Base-by-base conservation (phyloP, 2,113 vertebrate genomes). In the Lepus americanus region DNA sequence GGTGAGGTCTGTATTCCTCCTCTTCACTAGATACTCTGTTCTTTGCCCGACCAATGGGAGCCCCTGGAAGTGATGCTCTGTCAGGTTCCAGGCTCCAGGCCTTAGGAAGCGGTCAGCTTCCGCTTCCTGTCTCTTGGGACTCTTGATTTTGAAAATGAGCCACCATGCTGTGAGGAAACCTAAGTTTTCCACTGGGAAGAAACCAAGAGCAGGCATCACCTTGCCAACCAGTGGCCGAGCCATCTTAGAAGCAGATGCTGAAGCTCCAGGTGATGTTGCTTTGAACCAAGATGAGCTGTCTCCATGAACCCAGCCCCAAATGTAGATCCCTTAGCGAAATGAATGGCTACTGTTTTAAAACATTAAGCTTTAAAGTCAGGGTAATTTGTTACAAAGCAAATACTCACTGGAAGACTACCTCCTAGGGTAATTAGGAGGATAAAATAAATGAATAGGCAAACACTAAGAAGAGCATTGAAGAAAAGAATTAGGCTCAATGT, bases 61-160 rank as follows among this genome's bases (percentile, higher is more conserved):
- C 19, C 27, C 3, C 6, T 70, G 25, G 25, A 17, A 82, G 23
- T 55, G 27, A 82, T 1, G 23, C 39, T 29, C 25, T 70, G 59
- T 90, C 66, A 59, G n/a, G 67, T 92, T 67, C 73, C 44, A 93
- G 77, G 16, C 33, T 33, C 36, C 61, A 23, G 33, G 5, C 39
- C 64, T 55, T 51, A 83, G 87, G 44, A 82, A 93, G 87, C 53
- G 33, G 39, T 66, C 69, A 92, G 44, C n/a, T 85, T 87, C 67
- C 36, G 61, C 19, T 63, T 92, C 51, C 66, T 39, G 0, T 20
- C 53, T 74, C 87, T 88, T 25, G 31, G 33, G 39, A 59, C 66
- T 55, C 51, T 86, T 53, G 33, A 6, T 77, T 36, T 81, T 29
- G 61, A 84, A 59, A 66, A 7, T 5, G 20, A 73, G 44, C 22